These are phyloP conservation scores for Ursus arctos DNA, from an alignment of 2,113 vertebrate genomes.

Conservation along the genomic window DNA sequence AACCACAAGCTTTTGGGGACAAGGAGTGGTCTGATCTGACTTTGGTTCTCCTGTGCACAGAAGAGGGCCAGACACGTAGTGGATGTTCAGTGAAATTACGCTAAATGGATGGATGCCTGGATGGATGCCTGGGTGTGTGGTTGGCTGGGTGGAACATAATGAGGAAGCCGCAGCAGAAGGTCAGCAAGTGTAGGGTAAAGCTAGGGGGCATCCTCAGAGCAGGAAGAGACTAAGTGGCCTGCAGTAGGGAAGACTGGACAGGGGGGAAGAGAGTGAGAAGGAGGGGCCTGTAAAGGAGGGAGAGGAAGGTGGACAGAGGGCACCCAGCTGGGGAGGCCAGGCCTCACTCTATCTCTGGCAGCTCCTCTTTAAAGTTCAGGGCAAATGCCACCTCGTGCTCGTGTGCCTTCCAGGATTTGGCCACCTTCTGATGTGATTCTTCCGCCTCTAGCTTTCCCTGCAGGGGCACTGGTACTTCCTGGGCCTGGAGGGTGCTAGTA, in stretches of 20 bases:
- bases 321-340: constrained; percentile 62
- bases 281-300: too few species aligned
- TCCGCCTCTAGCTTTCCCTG: constrained; percentile 59
- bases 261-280: not conserved
- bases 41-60: not conserved
- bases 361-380: constrained; percentile 84
- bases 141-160: not conserved
- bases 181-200: not conserved
- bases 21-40: not conserved
- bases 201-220: not conserved
- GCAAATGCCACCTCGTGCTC: constrained; percentile 85
- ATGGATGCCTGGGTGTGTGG: not conserved
- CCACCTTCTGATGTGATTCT: constrained; percentile 74
- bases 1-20: not conserved
- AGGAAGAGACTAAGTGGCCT: not conserved
- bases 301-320: not conserved
- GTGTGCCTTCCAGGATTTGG: constrained; percentile 86
- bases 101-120: not conserved
- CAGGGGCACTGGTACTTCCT: constrained; percentile 76
- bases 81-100: not conserved
- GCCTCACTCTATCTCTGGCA: constrained; percentile 63
- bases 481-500: not conserved
- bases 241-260: not conserved
- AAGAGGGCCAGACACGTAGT: not conserved
- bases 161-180: not conserved